Base-by-base conservation (phyloP, 2,888 invertebrate species). In the Litoditis marina region DNA sequence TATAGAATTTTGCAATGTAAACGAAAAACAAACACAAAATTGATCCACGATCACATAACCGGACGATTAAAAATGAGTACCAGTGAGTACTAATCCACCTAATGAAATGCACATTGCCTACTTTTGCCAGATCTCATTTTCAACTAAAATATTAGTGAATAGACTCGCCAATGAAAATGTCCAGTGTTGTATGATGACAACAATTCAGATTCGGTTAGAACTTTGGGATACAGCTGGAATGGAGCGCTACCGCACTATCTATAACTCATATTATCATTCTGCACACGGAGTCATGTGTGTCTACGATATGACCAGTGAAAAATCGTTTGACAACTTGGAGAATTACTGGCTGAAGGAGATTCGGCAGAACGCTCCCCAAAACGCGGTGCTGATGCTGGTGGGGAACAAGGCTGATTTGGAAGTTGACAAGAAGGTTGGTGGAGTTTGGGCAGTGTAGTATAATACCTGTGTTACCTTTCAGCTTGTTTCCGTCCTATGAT, bases 231-330 rank as follows among this genome's bases (percentile, higher is more conserved):
- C 82, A 7, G 82, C 82, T 31, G 82, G 82, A 22, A 81, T 82
- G 80, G 82, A 82, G 49, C 50, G 80, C 44, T 78, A 66, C 51
- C 65, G 83, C 46, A 83, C 83, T 7, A 83, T 83, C 47, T 83
- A 83, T 73, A 83, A 83, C 58, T 80, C 80, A 7, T 83, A 83
- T 59, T 83, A 83, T 65, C 83, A 83, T 60, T 83, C 83, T 13
- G 83, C 83, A 0, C 83, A 83, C 60, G 83, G 83, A 16, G 81
- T 83, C 5, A 82, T 83, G 76, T 82, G 82, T 61, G 83, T 83
- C 4, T 83, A 81, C 65, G 83, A 83, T 63, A 74, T 83, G 74
- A 79, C 75, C 7, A 78, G 72, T 59, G 79, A 80, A 63, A 79
- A 78, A 64, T 71, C 68, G 13, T 74, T 73, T 46, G 82, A 83